These are phyloP conservation scores for Typhlomys cinereus DNA, from an alignment of 2,113 vertebrate species.

Conservation along the genomic window DNA sequence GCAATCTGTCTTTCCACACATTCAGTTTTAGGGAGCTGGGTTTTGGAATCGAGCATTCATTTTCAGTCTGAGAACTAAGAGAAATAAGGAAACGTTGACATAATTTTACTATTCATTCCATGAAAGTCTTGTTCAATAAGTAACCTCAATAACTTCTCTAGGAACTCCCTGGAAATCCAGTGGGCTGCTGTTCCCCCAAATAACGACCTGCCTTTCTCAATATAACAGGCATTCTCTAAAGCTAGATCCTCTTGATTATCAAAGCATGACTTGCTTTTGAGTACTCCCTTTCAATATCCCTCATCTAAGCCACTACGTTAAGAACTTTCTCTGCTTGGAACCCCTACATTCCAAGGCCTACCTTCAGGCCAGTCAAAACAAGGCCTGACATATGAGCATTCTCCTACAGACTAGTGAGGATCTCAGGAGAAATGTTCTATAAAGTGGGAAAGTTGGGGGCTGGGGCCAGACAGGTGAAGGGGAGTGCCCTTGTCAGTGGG, in stretches of 20 bases:
- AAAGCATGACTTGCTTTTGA: background rate
- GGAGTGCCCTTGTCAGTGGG: too few relatives aligned
- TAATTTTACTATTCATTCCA: constrained; percentile 32
- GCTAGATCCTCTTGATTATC: background rate
- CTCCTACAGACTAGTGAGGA: too few relatives aligned
- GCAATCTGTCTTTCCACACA: background rate
- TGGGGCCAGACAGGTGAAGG: too few relatives aligned
- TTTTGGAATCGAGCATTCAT: background rate
- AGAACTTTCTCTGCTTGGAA: background rate
- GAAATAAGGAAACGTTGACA: background rate
- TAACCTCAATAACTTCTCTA: background rate
- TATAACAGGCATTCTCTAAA: background rate
- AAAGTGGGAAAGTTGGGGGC: too few relatives aligned
- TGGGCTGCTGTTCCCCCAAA: background rate
- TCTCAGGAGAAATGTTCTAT: too few relatives aligned
- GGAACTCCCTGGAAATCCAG: background rate
- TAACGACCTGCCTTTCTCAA: background rate
- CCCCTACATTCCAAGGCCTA: background rate
- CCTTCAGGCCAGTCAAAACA: background rate
- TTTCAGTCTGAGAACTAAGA: constrained; percentile 1
- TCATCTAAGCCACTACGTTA: background rate
- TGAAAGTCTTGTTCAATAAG: constrained; percentile 12
- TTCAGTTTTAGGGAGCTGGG: background rate
- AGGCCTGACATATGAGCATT: too few relatives aligned
- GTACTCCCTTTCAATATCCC: background rate